Conservation (phyloP, 1,140 invertebrate species). For the Mactra quadrangularis region DNA sequence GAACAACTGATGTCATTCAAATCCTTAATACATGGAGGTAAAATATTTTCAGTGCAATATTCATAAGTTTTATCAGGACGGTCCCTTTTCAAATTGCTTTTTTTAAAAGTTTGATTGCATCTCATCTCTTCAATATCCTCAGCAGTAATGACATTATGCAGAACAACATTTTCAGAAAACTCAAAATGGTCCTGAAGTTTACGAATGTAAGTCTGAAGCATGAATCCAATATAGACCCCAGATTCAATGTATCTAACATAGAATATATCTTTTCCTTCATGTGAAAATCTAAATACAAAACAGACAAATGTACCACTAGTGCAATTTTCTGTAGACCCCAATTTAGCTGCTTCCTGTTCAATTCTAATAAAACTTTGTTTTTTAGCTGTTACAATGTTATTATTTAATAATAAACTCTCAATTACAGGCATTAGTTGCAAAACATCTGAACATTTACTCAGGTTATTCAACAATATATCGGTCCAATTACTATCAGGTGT, state of each 20-base stretch:
- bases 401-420: neutral
- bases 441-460: neutral
- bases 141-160: neutral
- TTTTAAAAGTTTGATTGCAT: too few relatives aligned
- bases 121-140: neutral
- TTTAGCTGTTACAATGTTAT: neutral
- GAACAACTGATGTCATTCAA: too few relatives aligned
- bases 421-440: neutral
- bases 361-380: slow-evolving; percentile 3
- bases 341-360: slow-evolving; percentile 9
- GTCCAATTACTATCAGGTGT: neutral
- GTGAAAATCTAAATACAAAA: slow-evolving; percentile 3
- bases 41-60: too few relatives aligned
- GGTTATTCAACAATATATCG: neutral
- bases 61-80: too few relatives aligned
- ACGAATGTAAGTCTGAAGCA: neutral
- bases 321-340: slow-evolving; percentile 15
- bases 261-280: neutral
- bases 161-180: neutral
- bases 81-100: too few relatives aligned
- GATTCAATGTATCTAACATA: slow-evolving; percentile 41
- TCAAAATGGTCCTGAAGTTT: neutral
- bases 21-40: too few relatives aligned
- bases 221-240: neutral
- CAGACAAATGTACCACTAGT: slow-evolving; percentile 19